Evolutionary conservation across 2,113 vertebrate genomes (phyloP), one percentile per base, ranked within the genome.

Genomic region (Bettongia penicillata): DNA sequence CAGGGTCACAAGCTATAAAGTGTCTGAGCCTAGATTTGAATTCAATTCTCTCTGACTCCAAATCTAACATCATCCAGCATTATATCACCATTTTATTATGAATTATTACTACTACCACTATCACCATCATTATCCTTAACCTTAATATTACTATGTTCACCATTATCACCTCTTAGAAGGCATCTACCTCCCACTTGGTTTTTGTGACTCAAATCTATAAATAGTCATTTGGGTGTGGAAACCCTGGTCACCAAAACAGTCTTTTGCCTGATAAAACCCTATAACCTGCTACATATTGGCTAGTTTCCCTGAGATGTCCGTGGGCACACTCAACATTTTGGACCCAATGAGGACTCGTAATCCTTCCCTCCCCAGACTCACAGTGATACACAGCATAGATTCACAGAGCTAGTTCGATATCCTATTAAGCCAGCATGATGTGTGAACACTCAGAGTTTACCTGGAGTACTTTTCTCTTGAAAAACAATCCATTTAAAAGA

Each of bases 321-420:
- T 26, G 26, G 94, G 25, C 8, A 43, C 47, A n/a, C 55, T 93
- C 47, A 89, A 93, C 52, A 92, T 93, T 90, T 84, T 94, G 6
- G 53, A 93, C 84, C 93, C 95, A 51, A 91, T 12, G 55, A 61
- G 95, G 91, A 93, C 90, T 96, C 51, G 50, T 90, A 94, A 94
- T 9, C 93, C n/a, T 26, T 91, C 84, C 92, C 49, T 0, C 31
- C 53, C 95, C 43, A 91, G 52, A 31, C 92, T 93, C 14, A 91
- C 16, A 93, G 52, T 0, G 0, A 91, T 43, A 25, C 50, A 47
- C 14, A 37, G 49, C 91, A 51, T 55, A 84, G 14, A 43, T 93
- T 37, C 43, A 53, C 94, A 8, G 16, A 12, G 8, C 24, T n/a
- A 48, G 47, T 24, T 91, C 93, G 50, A 48, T 43, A 77, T 90